phyloP scores from a whole-genome alignment of 2,113 vertebrate species.

The Spizaetus ornatus region DNA sequence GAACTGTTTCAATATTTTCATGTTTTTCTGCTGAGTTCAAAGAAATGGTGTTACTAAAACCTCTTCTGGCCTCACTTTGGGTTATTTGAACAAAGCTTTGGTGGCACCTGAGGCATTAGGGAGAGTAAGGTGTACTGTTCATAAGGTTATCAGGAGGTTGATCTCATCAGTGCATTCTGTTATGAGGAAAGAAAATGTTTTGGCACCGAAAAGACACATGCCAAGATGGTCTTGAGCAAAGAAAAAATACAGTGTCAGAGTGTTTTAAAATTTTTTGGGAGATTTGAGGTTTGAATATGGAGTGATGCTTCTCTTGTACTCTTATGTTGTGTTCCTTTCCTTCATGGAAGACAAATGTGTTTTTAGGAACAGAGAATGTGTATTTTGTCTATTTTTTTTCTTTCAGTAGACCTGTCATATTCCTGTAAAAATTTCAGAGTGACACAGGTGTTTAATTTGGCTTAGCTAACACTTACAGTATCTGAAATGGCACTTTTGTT shows the following conservation, averaged over 20 bases:
- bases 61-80: not conserved
- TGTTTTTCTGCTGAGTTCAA: not conserved
- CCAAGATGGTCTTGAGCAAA: not conserved
- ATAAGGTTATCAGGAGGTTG: not conserved
- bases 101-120: not conserved
- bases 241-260: not conserved
- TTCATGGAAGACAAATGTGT: not conserved
- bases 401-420: not conserved
- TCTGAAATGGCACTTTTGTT: not conserved
- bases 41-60: not conserved
- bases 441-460: not conserved
- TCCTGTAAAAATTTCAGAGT: not conserved
- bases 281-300: not conserved
- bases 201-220: not conserved
- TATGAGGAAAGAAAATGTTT: not conserved
- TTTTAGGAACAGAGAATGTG: not conserved
- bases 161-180: accelerated
- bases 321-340: not conserved
- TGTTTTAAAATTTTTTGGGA: not conserved
- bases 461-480: not conserved
- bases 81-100: not conserved
- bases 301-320: not conserved
- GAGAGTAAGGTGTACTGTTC: not conserved
- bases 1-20: not conserved
- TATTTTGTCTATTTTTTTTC: not conserved